These are phyloP conservation scores for Corythoichthys intestinalis DNA, from an alignment of 2,113 vertebrate species.

Conservation along the genomic window DNA sequence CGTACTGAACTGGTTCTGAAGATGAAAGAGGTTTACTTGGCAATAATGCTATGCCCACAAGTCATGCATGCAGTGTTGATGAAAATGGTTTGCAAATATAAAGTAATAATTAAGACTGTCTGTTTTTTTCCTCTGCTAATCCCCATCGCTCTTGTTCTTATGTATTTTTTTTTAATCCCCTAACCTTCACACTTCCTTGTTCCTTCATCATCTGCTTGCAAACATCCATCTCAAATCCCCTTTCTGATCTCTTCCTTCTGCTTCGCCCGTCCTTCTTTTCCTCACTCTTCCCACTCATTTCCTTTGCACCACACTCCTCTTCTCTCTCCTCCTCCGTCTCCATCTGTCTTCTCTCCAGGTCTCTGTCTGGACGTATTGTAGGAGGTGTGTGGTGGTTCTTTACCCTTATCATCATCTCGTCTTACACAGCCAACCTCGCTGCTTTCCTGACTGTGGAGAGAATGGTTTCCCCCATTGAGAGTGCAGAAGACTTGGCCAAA, in stretches of 20 bases:
- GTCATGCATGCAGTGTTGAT: slow-evolving; percentile 19
- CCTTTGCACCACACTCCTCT: not conserved
- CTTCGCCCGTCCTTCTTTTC: slow-evolving; percentile 5
- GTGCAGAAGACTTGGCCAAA: slow-evolving; percentile 97
- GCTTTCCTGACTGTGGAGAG: slow-evolving; percentile 98
- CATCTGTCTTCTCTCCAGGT: slow-evolving; percentile 73
- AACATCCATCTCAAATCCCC: slow-evolving; percentile 2
- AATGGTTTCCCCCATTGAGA: slow-evolving; percentile 99
- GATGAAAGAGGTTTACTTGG: slow-evolving; percentile 44
- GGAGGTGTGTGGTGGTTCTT: slow-evolving; percentile 99
- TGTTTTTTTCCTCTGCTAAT: slow-evolving; percentile 8
- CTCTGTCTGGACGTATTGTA: slow-evolving; percentile 96
- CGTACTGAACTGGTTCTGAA: slow-evolving; percentile 36
- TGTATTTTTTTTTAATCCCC: slow-evolving; percentile 7
- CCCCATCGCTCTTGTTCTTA: not conserved
- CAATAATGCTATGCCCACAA: slow-evolving; percentile 22
- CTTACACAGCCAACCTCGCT: slow-evolving; percentile 97
- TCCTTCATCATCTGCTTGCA: slow-evolving; percentile 1
- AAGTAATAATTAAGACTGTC: slow-evolving; percentile 32
- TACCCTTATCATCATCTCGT: slow-evolving; percentile 99
- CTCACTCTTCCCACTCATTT: not conserved
- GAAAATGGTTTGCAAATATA: slow-evolving; percentile 24
- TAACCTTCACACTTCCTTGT: slow-evolving; percentile 7
- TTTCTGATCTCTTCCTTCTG: slow-evolving; percentile 10
- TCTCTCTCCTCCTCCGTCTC: not conserved